Base-by-base conservation (phyloP, 2,888 invertebrate species). In the Phasia obesa region DNA sequence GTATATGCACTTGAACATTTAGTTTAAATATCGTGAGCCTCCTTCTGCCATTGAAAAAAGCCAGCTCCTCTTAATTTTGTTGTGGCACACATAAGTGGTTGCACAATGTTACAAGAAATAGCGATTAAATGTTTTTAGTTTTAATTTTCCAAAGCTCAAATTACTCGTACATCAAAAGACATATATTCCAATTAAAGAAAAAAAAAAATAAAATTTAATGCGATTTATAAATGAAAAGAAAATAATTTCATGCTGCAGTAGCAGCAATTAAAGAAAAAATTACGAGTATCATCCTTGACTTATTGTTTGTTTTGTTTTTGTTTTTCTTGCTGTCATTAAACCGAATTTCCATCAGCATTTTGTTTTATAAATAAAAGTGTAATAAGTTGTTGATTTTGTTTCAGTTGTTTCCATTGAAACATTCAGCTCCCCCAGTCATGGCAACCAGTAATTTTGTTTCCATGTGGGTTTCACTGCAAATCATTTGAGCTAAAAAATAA, bases 321-420 rank as follows among this genome's bases (percentile, higher is more conserved):
- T 13, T 13, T 13, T 13, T 51, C 7, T 21, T 51, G 17, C 44
- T 55, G 21, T 23, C 73, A 21, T 47, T n/a, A 44, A 65, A 55
- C 21, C 7, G 15, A 64, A 65, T 47, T 59, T 59, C 17, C 38
- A 75, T 23, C 64, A n/a, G 38, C 25, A 35, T 35, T 47, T 55
- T 31, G 5, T 53, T n/a, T 53, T 38, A 19, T 27, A 53, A 60
- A 35, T 27, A 17, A 25, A 47, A 38, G 49, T 59, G 75, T 21
- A 67, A 75, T 67, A 76, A 51, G 13, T 67, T 59, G 42, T 51
- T 38, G 62, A 76, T 60, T 76, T 65, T 35, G 42, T 65, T 23
- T 21, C 64, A 55, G 23, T 74, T 64, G 23, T 74, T 64, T 15
- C 55, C 44, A 35, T 13, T 47, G 35, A 19, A 75, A 65, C 21